Conservation (phyloP, 2,888 invertebrate genomes). For the Epirrhoe alternata region DNA sequence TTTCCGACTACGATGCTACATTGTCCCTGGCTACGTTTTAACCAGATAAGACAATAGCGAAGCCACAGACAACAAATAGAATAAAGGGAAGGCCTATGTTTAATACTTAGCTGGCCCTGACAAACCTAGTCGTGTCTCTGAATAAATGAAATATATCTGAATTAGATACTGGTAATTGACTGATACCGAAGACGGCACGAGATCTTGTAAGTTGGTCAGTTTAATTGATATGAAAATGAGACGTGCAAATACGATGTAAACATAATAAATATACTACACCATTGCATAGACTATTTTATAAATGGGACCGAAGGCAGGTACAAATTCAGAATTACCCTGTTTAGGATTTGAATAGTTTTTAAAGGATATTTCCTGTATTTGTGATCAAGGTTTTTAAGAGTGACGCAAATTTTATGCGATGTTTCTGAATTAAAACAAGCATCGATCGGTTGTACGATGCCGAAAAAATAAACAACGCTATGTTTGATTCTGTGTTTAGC, state of each 20-base stretch:
- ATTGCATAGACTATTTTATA: neutral
- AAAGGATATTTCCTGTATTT: constrained; percentile 64
- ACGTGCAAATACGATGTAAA: constrained; percentile 34
- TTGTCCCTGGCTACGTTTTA: no score
- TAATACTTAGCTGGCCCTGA: neutral
- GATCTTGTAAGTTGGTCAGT: constrained; percentile 24
- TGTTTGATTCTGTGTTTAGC: constrained; percentile 44
- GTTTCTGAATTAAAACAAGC: constrained; percentile 62
- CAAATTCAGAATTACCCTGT: neutral
- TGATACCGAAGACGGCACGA: constrained; percentile 40
- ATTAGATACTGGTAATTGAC: constrained; percentile 32
- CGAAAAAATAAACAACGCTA: constrained; percentile 68
- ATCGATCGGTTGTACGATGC: constrained; percentile 50
- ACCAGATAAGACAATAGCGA: no score
- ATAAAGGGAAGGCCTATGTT: no score
- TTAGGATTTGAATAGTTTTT: constrained; percentile 6
- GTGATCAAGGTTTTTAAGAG: constrained; percentile 60
- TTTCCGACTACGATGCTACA: no score
- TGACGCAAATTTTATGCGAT: constrained; percentile 65
- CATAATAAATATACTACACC: neutral
- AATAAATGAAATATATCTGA: constrained; percentile 8
- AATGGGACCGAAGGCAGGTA: neutral
- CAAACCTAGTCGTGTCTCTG: constrained; percentile 1
- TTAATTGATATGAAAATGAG: constrained; percentile 40
- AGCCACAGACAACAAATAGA: no score